Base-by-base conservation (phyloP, 2,888 invertebrate genomes). In the Cantharis nigra region DNA sequence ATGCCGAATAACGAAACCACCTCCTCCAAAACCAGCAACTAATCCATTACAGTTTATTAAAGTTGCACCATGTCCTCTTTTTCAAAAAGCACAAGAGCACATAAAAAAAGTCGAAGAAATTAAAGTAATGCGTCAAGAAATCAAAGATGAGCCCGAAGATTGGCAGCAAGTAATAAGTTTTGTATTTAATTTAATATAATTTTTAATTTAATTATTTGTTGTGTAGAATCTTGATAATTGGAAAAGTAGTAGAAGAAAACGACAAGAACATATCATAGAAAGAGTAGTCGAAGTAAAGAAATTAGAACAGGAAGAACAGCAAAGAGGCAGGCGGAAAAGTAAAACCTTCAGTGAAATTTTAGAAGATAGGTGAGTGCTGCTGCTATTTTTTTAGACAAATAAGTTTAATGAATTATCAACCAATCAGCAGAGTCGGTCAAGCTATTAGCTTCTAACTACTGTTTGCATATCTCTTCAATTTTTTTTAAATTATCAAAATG, bases 291-390 rank as follows among this genome's bases (percentile, higher is more conserved):
- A 97, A 89, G 96, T 96, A 83, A 95, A 96, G 85, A 95, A 95
- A 88, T 91, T 95, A 87, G 96, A 96, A 89, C 86, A 86, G 82
- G 91, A 93, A 87, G 96, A 95, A 84, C 83, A 85, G 86, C 92
- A 92, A 86, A 92, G 94, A 88, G 89, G 90, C 82, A 92, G 95
- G 83, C 92, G 94, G 84, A 95, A 94, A 90, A 95, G 93, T 89
- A 97, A 97, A 91, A 97, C 97, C 81, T 97, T 97, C 91, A 96
- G 94, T 87, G 97, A 98, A 90, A 97, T 98, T 94, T 92, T 97
- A 90, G 96, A 96, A 88, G 96, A 96, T 89, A 92, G 96, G 93
- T 94, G 86, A 88, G 30, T 30, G 26, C 16, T 23, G 5, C 5
- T 23, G 23, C 4, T 23, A 5, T 20, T 20, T 20, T n/a, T 20